phyloP scores from a whole-genome alignment of 2,113 vertebrate species.

The Nothoprocta pentlandii region DNA sequence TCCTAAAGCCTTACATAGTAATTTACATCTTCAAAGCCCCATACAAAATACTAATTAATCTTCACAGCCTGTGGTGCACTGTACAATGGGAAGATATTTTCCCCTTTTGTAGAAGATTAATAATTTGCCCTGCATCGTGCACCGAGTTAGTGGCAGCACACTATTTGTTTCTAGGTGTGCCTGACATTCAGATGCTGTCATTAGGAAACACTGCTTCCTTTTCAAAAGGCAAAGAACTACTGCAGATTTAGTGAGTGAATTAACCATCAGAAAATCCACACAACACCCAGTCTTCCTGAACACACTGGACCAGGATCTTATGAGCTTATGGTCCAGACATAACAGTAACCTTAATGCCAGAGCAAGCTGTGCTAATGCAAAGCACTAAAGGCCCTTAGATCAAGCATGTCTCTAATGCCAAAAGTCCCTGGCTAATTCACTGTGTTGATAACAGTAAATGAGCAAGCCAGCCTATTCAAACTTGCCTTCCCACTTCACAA shows the following conservation, averaged over 20 bases:
- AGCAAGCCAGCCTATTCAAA: not conserved
- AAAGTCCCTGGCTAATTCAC: not conserved
- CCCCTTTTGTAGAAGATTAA: constrained; percentile 27
- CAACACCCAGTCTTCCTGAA: not conserved
- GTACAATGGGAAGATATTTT: constrained; percentile 37
- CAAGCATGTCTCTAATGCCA: not conserved
- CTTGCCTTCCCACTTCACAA: not conserved
- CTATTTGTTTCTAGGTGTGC: not conserved
- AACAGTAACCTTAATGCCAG: not conserved
- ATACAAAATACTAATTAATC: constrained; percentile 64
- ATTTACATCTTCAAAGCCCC: constrained; percentile 62
- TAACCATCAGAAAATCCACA: not conserved
- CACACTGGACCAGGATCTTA: not conserved
- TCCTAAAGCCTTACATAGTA: not conserved
- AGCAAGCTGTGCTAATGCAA: not conserved
- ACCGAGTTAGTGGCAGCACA: not conserved
- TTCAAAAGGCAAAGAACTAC: not conserved
- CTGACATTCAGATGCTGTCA: not conserved
- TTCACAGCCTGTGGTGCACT: constrained; percentile 7
- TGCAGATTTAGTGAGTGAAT: not conserved
- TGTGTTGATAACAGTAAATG: not conserved
- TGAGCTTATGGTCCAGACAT: not conserved
- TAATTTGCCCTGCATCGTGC: not conserved
- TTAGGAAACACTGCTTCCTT: not conserved
- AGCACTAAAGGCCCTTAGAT: constrained; percentile 36